These are phyloP conservation scores for Nymphalis io DNA, from an alignment of 1,140 invertebrate genomes.

Conservation along the genomic window DNA sequence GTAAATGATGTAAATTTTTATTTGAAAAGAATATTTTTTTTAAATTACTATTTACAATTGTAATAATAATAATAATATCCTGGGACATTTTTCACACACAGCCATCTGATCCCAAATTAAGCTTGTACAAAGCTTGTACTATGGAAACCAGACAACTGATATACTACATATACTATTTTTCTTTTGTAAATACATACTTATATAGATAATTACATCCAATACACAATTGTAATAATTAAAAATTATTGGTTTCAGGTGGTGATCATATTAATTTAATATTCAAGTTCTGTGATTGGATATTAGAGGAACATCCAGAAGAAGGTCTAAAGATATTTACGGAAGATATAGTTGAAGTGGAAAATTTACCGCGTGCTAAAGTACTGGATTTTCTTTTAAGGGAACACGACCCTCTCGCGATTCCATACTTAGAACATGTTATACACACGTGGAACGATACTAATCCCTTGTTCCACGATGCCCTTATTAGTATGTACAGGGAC, in stretches of 20 bases:
- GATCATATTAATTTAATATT: conserved; percentile 96
- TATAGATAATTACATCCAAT: too few relatives aligned
- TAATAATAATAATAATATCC: too few relatives aligned
- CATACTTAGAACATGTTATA: conserved; percentile 97
- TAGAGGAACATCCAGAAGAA: conserved; percentile 92
- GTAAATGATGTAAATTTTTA: too few relatives aligned
- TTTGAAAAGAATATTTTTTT: too few relatives aligned
- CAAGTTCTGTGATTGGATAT: conserved; percentile 96
- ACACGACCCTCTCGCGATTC: conserved; percentile 91
- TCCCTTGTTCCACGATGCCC: conserved; percentile 93
- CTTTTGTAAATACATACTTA: too few relatives aligned
- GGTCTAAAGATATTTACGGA: conserved; percentile 97
- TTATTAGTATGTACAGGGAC: conserved; percentile 91
- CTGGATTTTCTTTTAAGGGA: conserved; percentile 93
- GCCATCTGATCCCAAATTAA: too few relatives aligned
- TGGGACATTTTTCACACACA: too few relatives aligned
- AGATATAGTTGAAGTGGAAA: conserved; percentile 93
- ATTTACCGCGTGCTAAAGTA: conserved; percentile 92
- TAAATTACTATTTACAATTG: too few relatives aligned
- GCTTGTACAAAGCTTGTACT: too few relatives aligned
- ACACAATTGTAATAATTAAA: too few relatives aligned
- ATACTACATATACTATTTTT: too few relatives aligned
- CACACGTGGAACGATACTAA: conserved; percentile 93
- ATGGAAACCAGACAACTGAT: too few relatives aligned
- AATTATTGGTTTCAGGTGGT: conserved; percentile 82